Evolutionary conservation across 2,888 invertebrate species (phyloP).

Genomic region (Nomada ferruginata): DNA sequence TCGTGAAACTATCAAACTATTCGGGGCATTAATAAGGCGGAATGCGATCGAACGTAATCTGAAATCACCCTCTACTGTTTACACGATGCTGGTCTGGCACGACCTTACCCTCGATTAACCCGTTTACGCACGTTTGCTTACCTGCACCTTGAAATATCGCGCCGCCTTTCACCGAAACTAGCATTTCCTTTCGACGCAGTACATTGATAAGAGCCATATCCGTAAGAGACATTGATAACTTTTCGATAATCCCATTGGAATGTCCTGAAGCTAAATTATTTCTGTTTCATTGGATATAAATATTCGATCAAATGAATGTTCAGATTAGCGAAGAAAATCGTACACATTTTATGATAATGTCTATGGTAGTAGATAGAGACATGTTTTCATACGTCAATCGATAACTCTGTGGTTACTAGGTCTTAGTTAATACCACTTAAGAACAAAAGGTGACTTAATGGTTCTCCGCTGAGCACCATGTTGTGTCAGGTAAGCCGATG

Average conservation of each 20-base stretch:
- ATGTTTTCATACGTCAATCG: background rate
- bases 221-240: background rate
- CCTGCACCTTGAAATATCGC: constrained; percentile 27
- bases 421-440: constrained; percentile 13
- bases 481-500: background rate
- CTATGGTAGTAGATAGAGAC: no score
- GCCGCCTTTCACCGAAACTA: constrained; percentile 22
- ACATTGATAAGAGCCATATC: background rate
- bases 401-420: background rate
- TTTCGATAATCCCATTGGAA: background rate
- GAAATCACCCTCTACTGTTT: constrained; percentile 15
- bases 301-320: no score
- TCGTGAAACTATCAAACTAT: background rate
- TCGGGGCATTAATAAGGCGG: constrained; percentile 11
- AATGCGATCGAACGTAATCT: constrained; percentile 12
- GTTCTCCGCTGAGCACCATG: background rate
- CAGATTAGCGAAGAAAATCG: no score
- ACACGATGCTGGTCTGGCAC: constrained; percentile 4
- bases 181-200: constrained; percentile 25
- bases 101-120: constrained; percentile 30
- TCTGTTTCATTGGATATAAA: background rate
- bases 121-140: constrained; percentile 34
- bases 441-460: background rate
- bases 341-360: no score
- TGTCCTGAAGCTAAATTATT: background rate